Conservation (phyloP, 1,140 invertebrate genomes). For the Panagrolaimus sp. region DNA sequence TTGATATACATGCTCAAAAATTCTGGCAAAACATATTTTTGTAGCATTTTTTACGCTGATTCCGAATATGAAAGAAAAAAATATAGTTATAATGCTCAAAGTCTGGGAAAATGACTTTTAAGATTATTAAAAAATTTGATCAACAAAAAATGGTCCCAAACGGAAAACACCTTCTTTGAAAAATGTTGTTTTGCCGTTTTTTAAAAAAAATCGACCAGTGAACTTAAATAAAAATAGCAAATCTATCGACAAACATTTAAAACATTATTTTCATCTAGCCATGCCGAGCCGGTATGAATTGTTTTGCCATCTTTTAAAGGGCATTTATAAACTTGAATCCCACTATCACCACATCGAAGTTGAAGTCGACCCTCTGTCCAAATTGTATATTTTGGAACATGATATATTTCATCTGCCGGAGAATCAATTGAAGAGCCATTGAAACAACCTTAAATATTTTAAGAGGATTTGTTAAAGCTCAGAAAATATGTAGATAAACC, state of each 20-base stretch:
- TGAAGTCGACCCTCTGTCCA: not conserved
- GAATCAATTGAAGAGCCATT: not conserved
- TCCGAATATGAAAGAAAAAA: too few species aligned
- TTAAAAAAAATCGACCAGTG: too few species aligned
- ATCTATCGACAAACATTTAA: slow-evolving; percentile 3
- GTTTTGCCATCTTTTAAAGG: not conserved
- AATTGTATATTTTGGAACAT: slow-evolving; percentile 14
- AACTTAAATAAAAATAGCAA: not conserved
- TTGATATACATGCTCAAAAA: too few species aligned
- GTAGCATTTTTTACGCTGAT: too few species aligned
- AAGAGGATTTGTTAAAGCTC: not conserved
- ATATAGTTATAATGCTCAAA: too few species aligned
- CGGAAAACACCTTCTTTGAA: too few species aligned
- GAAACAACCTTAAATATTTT: not conserved
- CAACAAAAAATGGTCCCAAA: too few species aligned
- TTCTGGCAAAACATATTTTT: too few species aligned
- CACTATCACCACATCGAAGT: slow-evolving; percentile 10
- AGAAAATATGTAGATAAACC: not conserved
- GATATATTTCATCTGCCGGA: not conserved
- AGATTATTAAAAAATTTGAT: too few species aligned
- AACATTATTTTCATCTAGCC: not conserved
- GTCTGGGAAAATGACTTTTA: too few species aligned
- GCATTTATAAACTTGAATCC: slow-evolving; percentile 7
- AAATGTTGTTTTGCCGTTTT: too few species aligned
- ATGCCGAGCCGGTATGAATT: slow-evolving; percentile 1